Evolutionary conservation across 2,888 invertebrate species (phyloP), one percentile per base, ranked within the genome.

Genomic region (Philhelius pedissequus): DNA sequence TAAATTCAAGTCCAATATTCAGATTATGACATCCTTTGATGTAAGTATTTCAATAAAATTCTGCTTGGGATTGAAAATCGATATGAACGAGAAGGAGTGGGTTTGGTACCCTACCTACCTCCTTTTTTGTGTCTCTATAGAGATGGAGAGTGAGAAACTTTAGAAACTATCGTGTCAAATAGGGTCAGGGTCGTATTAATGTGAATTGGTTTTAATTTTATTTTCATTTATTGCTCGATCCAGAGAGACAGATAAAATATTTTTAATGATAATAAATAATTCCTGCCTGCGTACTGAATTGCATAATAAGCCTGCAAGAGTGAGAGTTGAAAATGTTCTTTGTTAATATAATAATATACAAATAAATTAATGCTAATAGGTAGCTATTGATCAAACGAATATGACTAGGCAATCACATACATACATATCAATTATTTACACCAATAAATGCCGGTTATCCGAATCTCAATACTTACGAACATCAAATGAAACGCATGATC

Each of bases 121-220:
- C 20, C 9, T n/a, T n/a, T n/a, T n/a, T n/a, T n/a, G 62, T 45
- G 27, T 62, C 35, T 38, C n/a, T 45, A 18, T 62, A 32, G 32
- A 18, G 8, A 32, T 48, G 48, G 32, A 64, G 64, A 64, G 64
- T 48, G 22, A 32, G 22, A 48, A 62, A 30, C 40, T 32, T 54
- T 18, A 18, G 11, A 32, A 32, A 32, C 7, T 18, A 60, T 25
- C 5, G 66, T 58, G 35, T 11, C 66, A 11, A 58, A 76, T 40
- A 82, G 74, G 83, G 83, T 79, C 83, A 83, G 50, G 73, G 83
- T 60, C 58, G 38, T 64, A 48, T 64, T 48, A 48, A 48, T 43
- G 48, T 52, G 66, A 54, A 35, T 66, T 56, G 5, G 8, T 11
- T 22, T 69, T 50, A 3, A 43, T 22, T 45, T 27, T 27, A 30